Conservation (phyloP, 2,888 invertebrate genomes). For the Trichacis sp. region DNA sequence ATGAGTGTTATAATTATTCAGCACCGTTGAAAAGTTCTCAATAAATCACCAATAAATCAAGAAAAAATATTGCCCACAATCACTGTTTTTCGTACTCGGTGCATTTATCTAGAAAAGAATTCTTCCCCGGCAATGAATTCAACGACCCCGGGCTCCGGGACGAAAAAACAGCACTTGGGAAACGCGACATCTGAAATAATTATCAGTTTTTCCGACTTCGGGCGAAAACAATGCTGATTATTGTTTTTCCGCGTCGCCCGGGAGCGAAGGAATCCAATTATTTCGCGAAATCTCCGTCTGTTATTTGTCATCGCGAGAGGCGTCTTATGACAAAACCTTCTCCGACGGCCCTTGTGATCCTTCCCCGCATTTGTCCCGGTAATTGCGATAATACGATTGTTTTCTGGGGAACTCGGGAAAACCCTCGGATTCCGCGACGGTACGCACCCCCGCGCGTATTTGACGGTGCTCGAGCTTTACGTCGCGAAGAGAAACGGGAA, state of each 20-base stretch:
- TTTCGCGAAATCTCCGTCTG: slow-evolving; percentile 44
- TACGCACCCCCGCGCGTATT: slow-evolving; percentile 22
- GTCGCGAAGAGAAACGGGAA: neutral
- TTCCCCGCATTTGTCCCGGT: slow-evolving; percentile 38
- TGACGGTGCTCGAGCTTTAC: neutral
- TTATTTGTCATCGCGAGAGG: slow-evolving; percentile 43
- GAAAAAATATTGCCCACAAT: too few relatives aligned
- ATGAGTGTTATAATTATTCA: too few relatives aligned
- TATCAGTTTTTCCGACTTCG: slow-evolving; percentile 4
- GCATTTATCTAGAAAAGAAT: neutral
- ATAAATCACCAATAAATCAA: too few relatives aligned
- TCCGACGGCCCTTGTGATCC: slow-evolving; percentile 33
- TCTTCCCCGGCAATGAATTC: neutral
- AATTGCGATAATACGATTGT: slow-evolving; percentile 56
- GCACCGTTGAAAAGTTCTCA: too few relatives aligned
- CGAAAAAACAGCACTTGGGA: neutral
- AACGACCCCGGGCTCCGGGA: neutral
- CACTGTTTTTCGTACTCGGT: neutral
- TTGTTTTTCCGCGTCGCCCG: slow-evolving; percentile 32
- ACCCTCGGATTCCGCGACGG: slow-evolving; percentile 25
- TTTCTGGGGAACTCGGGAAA: slow-evolving; percentile 41
- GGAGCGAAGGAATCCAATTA: slow-evolving; percentile 37
- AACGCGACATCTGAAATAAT: slow-evolving; percentile 15
- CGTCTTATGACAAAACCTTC: slow-evolving; percentile 44
- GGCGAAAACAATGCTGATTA: slow-evolving; percentile 38